These are phyloP conservation scores for Epizoanthus illoricatus DNA, from an alignment of 92 coral and sea anemone genomes.

Conservation along the genomic window DNA sequence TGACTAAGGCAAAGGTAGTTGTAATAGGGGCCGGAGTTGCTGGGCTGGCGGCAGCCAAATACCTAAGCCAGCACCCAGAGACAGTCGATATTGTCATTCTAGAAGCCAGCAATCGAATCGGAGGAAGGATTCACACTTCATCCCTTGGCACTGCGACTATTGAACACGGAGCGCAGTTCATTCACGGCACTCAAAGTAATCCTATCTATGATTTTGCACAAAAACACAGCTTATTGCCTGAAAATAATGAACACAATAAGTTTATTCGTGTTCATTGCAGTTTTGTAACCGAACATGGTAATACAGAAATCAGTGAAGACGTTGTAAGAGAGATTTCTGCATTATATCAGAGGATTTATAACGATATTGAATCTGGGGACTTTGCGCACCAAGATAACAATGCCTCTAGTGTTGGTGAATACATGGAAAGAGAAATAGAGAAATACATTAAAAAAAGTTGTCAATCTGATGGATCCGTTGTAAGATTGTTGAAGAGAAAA, in stretches of 20 bases:
- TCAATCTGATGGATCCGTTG: neutral
- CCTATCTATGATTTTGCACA: conserved; percentile 51
- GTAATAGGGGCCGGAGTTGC: conserved; percentile 50
- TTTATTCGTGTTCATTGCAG: too few relatives aligned
- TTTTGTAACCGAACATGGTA: too few relatives aligned
- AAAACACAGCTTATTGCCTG: conserved; percentile 3
- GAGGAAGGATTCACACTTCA: conserved; percentile 47
- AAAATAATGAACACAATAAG: neutral
- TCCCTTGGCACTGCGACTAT: conserved; percentile 9
- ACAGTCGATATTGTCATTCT: conserved; percentile 40
- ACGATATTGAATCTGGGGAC: too few relatives aligned
- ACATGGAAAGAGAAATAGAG: conserved; percentile 25
- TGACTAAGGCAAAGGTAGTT: conserved; percentile 24
- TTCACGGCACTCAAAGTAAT: conserved; percentile 41
- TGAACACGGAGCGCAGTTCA: conserved; percentile 51
- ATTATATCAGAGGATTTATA: too few relatives aligned
- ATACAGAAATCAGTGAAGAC: too few relatives aligned
- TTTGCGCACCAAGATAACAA: too few relatives aligned
- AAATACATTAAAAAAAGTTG: conserved; percentile 16
- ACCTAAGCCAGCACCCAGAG: conserved; percentile 27
- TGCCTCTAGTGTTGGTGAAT: conserved; percentile 31
- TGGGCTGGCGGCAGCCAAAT: conserved; percentile 45
- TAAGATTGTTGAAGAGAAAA: neutral
- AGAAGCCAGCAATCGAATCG: conserved; percentile 49
- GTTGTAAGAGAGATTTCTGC: too few relatives aligned